Base-by-base conservation (phyloP, 1,140 invertebrate species). In the Drosophila chauvacae region DNA sequence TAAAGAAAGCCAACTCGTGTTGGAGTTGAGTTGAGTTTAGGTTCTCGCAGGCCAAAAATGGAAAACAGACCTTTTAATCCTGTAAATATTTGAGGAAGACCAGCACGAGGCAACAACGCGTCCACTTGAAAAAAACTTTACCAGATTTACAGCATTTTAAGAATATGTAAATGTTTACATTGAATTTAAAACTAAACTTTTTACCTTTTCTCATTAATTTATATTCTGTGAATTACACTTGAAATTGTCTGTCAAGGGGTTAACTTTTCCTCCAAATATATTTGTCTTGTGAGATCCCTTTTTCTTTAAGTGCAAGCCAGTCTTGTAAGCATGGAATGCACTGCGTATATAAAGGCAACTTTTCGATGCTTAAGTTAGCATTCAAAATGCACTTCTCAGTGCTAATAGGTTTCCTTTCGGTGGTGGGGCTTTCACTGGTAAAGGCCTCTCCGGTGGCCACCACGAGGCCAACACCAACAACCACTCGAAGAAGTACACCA, bases 61-160 rank as follows among this genome's bases (percentile, higher is more conserved):
- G 37, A 44, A 72, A 72, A 51, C 69, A 72, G 64, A 30, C 68
- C 64, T 57, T 47, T 50, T 26, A 11, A 39, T 42, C 26, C 11
- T 23, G 56, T 39, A 61, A 73, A 73, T 73, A 73, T 73, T 72
- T 48, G 39, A 30, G 41, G 18, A 71, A 60, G 66, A 20, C 16
- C 30, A 23, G 42, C 44, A 37, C 30, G 33, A n/a, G 41, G 26
- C 41, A 59, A 4, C 2, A n/a, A 3, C 5, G 35, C 20, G 55
- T 63, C 13, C 28, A 65, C 57, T 33, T 9, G 14, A 26, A 35
- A 13, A 42, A 44, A 20, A 42, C 4, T 13, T 13, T 20, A 16
- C 0, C 33, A 37, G 9, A 37, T 23, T 37, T 55, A 7, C 18
- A 10, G 13, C 5, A 37, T 23, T 51, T 9, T 33, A 13, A 7